Evolutionary conservation across 2,888 invertebrate genomes (phyloP).

Genomic region (Sphaerophoria rueppellii): DNA sequence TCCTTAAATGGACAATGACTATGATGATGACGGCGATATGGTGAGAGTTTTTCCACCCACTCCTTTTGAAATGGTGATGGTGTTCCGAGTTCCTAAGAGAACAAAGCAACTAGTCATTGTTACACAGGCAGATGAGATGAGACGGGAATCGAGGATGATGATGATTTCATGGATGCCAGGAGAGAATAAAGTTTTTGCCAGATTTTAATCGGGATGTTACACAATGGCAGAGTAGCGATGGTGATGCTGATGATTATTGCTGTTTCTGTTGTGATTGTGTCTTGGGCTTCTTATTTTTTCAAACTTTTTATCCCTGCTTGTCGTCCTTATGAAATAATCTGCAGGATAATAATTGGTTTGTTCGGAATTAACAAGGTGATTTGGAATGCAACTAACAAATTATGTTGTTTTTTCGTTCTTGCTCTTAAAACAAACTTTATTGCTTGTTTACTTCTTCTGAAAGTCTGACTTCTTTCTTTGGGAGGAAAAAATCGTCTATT

Average conservation of each 20-base stretch:
- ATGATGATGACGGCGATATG: conserved; percentile 8
- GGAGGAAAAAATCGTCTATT: background rate
- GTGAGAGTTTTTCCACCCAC: conserved; percentile 24
- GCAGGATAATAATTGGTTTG: conserved; percentile 56
- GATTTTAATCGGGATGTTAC: conserved; percentile 56
- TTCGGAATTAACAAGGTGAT: conserved; percentile 41
- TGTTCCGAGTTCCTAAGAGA: conserved; percentile 35
- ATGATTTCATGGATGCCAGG: conserved; percentile 49
- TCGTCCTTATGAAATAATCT: conserved; percentile 25
- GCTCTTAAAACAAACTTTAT: conserved; percentile 7
- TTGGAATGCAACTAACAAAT: conserved; percentile 38
- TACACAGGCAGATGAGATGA: background rate
- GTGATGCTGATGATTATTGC: conserved; percentile 14
- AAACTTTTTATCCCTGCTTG: background rate
- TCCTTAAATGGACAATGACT: conserved; percentile 32
- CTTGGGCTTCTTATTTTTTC: background rate
- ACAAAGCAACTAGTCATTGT: conserved; percentile 47
- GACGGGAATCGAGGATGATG: background rate
- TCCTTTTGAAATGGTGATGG: background rate
- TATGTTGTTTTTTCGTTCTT: conserved; percentile 2
- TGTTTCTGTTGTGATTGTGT: background rate
- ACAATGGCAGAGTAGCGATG: background rate
- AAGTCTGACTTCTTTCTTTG: background rate
- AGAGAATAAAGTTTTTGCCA: conserved; percentile 36
- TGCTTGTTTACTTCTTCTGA: conserved; percentile 16